Percentiles rank a stretch among this genome's conserved stretches.
These are phyloP conservation scores for Pollenia griseotomentosa DNA, from an alignment of 2,888 invertebrate species.

Conservation along the genomic window DNA sequence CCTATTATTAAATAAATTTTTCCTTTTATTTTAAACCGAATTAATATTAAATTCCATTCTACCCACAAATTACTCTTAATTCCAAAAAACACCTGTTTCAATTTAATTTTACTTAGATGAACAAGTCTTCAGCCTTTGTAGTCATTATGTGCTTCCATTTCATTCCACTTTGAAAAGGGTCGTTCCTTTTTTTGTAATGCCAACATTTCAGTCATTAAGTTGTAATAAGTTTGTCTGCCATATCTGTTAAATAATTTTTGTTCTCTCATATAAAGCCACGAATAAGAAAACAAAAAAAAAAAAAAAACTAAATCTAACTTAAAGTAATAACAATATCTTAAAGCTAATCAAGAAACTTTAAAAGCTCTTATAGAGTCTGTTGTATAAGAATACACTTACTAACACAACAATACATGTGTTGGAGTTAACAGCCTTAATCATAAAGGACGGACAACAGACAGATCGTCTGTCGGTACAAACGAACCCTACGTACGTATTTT, in stretches of 20 bases:
- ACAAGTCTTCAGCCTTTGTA: constrained; percentile 39
- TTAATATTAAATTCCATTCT: no score
- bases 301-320: constrained; percentile 45
- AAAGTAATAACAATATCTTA: constrained; percentile 71
- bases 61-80: constrained; percentile 5
- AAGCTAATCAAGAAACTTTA: constrained; percentile 65
- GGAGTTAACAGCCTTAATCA: constrained; percentile 28
- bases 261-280: constrained; percentile 10
- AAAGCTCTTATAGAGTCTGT: constrained; percentile 42
- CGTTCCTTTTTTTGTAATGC: constrained; percentile 15
- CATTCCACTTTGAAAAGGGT: constrained; percentile 43
- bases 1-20: no score
- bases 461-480: background rate
- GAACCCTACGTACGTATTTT: constrained; percentile 1
- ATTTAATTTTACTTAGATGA: constrained; percentile 35
- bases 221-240: constrained; percentile 49
- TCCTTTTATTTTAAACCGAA: no score
- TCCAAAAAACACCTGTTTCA: constrained; percentile 65
- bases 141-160: constrained; percentile 44
- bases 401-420: constrained; percentile 10
- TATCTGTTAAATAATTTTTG: constrained; percentile 7
- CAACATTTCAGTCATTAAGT: constrained; percentile 51
- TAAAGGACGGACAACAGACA: constrained; percentile 7
- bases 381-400: background rate
- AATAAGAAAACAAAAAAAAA: constrained; percentile 2